A percentile compares a stretch with the other conserved stretches of the same genome.
Evolutionary conservation across 1,140 invertebrate species (phyloP).

Genomic region (Hyles euphorbiae): DNA sequence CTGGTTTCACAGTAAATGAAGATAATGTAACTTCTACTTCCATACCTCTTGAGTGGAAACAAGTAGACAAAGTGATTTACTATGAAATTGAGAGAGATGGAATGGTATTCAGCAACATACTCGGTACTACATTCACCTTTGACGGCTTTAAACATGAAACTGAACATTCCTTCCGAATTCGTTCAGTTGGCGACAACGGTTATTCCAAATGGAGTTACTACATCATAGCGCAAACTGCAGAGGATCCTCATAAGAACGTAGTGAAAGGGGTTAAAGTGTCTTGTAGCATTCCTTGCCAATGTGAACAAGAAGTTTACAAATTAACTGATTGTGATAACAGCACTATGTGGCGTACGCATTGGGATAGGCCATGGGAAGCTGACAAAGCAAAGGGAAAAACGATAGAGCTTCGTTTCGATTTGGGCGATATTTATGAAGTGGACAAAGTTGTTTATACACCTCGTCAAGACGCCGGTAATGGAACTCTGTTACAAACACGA

Average conservation of each 20-base stretch:
- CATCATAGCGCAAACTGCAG: constrained; percentile 28
- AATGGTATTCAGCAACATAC: constrained; percentile 41
- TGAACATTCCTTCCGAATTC: constrained; percentile 44
- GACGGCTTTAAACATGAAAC: constrained; percentile 32
- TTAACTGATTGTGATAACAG: constrained; percentile 32
- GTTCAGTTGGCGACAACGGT: constrained; percentile 29
- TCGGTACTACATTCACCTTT: constrained; percentile 35
- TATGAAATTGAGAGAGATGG: constrained; percentile 61
- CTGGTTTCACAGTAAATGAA: constrained; percentile 22
- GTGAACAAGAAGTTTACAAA: constrained; percentile 40
- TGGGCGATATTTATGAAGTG: constrained; percentile 39
- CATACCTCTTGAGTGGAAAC: constrained; percentile 41
- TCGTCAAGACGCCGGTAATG: constrained; percentile 48
- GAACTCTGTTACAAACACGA: constrained; percentile 43
- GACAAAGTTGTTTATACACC: constrained; percentile 46
- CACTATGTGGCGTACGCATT: constrained; percentile 53
- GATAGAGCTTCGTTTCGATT: constrained; percentile 43
- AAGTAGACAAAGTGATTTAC: constrained; percentile 25
- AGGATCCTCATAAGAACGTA: constrained; percentile 33
- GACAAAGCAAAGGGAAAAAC: constrained; percentile 24
- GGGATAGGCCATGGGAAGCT: constrained; percentile 26
- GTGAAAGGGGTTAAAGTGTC: constrained; percentile 39
- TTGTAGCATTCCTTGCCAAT: constrained; percentile 50
- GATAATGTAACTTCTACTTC: constrained; percentile 26
- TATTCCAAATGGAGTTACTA: constrained; percentile 52